Evolutionary conservation across 1,140 invertebrate genomes (phyloP).

Genomic region (Ostrea denselamellosa): DNA sequence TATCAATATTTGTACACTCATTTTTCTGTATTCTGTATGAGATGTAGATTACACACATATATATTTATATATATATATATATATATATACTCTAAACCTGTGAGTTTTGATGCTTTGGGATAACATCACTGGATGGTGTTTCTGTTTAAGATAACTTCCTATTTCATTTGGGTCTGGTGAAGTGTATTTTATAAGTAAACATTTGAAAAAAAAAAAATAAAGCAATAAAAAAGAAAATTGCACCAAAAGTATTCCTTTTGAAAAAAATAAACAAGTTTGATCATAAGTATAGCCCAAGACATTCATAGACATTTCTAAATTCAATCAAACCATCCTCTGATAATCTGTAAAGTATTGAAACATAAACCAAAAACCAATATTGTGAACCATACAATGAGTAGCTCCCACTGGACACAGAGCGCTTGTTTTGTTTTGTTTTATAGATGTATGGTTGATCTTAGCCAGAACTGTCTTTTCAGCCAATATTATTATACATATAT

Average conservation of each 20-base stretch:
- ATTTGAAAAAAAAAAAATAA: background rate
- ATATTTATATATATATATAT: constrained; percentile 26
- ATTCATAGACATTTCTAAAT: background rate
- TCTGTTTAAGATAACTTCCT: background rate
- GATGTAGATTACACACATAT: constrained; percentile 29
- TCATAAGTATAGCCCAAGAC: background rate
- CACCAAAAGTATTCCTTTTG: no score
- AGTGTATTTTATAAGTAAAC: background rate
- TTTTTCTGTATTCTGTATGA: constrained; percentile 34
- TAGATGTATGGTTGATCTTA: constrained; percentile 26
- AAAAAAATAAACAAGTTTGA: background rate
- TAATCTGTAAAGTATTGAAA: constrained; percentile 5
- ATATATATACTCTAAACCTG: constrained; percentile 38
- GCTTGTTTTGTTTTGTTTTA: constrained; percentile 36
- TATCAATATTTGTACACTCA: constrained; percentile 40
- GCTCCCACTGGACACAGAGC: constrained; percentile 11
- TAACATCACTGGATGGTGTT: constrained; percentile 16
- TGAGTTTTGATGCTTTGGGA: constrained; percentile 34
- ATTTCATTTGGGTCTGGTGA: background rate
- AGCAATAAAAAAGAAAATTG: background rate
- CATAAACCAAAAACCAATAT: background rate
- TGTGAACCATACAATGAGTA: constrained; percentile 38
- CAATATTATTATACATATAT: constrained; percentile 7
- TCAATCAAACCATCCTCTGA: constrained; percentile 11
- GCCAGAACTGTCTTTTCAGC: constrained; percentile 18